Base-by-base conservation (phyloP, 2,888 invertebrate species). In the Heliconius sara region DNA sequence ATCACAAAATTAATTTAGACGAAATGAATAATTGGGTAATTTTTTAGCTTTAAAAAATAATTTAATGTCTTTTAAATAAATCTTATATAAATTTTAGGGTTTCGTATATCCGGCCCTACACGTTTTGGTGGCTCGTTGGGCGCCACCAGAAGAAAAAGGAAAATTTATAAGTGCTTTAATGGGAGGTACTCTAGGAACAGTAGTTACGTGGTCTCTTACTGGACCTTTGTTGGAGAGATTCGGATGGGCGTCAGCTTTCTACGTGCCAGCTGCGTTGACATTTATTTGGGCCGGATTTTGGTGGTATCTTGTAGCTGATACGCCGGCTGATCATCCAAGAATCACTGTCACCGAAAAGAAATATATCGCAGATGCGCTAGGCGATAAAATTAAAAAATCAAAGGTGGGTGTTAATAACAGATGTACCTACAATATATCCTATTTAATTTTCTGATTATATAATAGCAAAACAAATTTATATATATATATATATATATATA, bases 141-240 rank as follows among this genome's bases (percentile, higher is more conserved):
- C 97, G 0, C 97, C 97, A 0, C 97, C 97, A 2, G 95, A 96
- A n/a, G 97, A 97, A 87, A 97, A 96, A 87, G 96, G 97, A 13
- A 96, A 97, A 87, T 97, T 97, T 86, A 94, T 97, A 1, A 96
- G 97, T 85, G 96, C 97, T 0, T 92, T 97, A 85, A 96, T 97
- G 95, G 97, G 97, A 19, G 97, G 97, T 9, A 97, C 97, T 0
- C 94, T 97, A 77, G 97, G 97, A 4, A 97, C 97, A 0, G 96
- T 97, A 2, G 91, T 97, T 2, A 96, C 97, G 0, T 97, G 97
- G 96, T 97, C 97, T 0, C 88, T 97, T 3, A 96, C 97, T 52
- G 97, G 97, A 5, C 89, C 95, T 0, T 93, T 97, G 0, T 96
- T 97, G 78, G 96, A 96, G 77, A 89, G 90, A 19, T 92, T 95